Percentiles rank a stretch among this genome's conserved stretches.
These are phyloP conservation scores for Tipula vernalis DNA, from an alignment of 2,888 invertebrate species.

Conservation along the genomic window DNA sequence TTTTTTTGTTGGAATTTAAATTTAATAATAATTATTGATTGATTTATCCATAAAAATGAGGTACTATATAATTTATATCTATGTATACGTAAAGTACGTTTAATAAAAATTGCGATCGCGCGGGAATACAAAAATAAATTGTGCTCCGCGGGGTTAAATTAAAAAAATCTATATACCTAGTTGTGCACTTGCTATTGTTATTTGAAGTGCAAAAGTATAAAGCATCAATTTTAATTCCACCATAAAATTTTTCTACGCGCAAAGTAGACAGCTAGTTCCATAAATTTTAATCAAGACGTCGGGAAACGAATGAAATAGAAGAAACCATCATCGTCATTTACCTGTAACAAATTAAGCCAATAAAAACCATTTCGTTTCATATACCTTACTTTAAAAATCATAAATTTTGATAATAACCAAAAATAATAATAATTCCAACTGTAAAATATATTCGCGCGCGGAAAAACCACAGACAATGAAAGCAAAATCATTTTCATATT, in stretches of 20 bases:
- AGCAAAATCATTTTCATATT: neutral
- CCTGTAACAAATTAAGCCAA: neutral
- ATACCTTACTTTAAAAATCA: neutral
- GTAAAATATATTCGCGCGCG: neutral
- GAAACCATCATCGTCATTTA: neutral
- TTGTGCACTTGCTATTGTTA: neutral
- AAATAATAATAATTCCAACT: neutral
- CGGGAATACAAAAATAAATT: neutral
- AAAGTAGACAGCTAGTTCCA: neutral
- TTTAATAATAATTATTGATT: conserved; percentile 4
- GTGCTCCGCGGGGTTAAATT: neutral
- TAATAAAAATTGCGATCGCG: neutral
- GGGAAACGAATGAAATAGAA: neutral
- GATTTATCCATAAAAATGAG: neutral
- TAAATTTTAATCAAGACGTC: neutral
- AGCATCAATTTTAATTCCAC: neutral
- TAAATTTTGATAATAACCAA: neutral
- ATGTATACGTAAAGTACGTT: neutral
- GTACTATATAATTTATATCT: neutral
- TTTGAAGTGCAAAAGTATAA: neutral
- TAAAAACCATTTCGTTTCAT: neutral
- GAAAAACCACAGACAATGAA: neutral
- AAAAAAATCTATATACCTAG: neutral
- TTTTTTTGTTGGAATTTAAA: neutral
- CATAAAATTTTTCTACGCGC: neutral